These are phyloP conservation scores for Eidolon helvum DNA, from an alignment of 2,113 vertebrate species.

Conservation along the genomic window DNA sequence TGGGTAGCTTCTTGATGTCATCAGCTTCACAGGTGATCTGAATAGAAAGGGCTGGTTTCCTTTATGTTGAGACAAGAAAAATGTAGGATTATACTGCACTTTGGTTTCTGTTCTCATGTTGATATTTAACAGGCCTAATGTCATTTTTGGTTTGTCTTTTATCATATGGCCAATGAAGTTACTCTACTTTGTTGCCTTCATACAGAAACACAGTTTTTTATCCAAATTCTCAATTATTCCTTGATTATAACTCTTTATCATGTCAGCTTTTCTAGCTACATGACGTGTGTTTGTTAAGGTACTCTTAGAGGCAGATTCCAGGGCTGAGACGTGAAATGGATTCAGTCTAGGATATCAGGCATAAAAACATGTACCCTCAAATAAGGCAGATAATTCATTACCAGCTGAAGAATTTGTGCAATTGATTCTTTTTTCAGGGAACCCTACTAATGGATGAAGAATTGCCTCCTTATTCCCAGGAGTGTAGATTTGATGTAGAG, in stretches of 20 bases:
- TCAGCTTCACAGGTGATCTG: background rate
- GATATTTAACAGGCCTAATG: background rate
- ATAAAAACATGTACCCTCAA: background rate
- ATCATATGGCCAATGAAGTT: background rate
- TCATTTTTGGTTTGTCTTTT: background rate
- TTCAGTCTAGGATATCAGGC: background rate
- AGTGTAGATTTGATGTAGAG: background rate
- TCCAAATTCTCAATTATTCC: background rate
- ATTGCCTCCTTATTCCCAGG: background rate
- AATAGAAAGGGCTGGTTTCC: background rate
- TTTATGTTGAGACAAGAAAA: background rate
- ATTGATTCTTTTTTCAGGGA: background rate
- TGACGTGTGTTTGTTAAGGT: background rate
- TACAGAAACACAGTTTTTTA: background rate
- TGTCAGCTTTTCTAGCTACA: background rate
- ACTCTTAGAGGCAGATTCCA: background rate
- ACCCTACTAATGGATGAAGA: background rate
- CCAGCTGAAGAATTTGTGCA: background rate
- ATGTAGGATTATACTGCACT: background rate
- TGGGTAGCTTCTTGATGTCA: background rate
- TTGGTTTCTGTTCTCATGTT: background rate
- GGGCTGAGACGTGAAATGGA: background rate
- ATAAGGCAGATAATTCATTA: background rate
- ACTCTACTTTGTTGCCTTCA: background rate
- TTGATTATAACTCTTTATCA: background rate